phyloP scores from a whole-genome alignment of 1,140 invertebrate species.

The Plectrocnemia conspersa region DNA sequence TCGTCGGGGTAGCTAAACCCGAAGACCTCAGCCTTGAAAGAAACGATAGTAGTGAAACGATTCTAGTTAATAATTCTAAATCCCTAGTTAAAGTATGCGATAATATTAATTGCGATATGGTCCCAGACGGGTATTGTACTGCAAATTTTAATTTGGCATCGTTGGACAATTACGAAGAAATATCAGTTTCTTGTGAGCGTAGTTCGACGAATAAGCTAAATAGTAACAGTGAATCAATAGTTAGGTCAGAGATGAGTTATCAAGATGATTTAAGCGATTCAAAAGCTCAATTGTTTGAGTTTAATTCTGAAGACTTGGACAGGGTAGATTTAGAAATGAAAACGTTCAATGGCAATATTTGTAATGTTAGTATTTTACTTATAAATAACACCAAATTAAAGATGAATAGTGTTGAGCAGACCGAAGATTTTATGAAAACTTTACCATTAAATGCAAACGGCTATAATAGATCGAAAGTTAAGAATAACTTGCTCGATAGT shows the following conservation, averaged over 20 bases:
- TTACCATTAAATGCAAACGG: conserved; percentile 23
- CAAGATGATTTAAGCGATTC: no score
- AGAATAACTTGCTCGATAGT: background rate
- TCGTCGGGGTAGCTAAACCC: conserved; percentile 2
- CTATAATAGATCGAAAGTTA: conserved; percentile 25
- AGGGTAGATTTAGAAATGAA: conserved; percentile 34
- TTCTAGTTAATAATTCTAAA: background rate
- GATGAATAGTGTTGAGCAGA: background rate
- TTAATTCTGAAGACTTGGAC: conserved; percentile 31
- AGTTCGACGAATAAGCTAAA: background rate
- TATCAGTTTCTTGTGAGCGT: background rate
- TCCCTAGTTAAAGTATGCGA: background rate
- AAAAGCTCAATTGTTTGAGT: conserved; percentile 21
- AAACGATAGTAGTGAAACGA: background rate
- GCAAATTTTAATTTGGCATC: no score
- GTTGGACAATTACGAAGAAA: no score
- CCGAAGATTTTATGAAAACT: background rate
- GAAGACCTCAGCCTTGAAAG: conserved; percentile 14
- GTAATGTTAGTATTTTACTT: conserved; percentile 33
- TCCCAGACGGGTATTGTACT: no score
- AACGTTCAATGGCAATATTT: conserved; percentile 29
- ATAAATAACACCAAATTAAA: conserved; percentile 27
- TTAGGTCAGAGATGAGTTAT: no score
- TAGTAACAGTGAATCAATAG: no score
- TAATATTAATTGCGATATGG: conserved; percentile 3